Evolutionary conservation across 2,797 vertebrate species (phyloP), one percentile per base, ranked within the genome.

Genomic region (Nasua narica): DNA sequence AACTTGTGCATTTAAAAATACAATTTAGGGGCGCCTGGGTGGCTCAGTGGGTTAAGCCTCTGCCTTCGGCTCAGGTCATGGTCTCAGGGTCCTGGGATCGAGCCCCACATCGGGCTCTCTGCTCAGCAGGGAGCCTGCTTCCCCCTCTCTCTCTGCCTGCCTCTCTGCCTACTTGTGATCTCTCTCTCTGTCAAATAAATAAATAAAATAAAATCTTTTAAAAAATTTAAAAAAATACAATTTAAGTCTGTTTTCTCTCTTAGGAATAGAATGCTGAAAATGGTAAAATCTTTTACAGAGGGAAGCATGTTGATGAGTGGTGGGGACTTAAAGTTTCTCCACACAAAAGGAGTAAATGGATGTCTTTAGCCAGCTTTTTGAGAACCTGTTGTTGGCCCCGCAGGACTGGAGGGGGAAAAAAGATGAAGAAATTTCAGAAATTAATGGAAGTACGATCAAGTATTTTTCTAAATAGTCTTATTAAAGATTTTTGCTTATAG

Each of bases 281-380:
- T 69, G 58, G 21, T 93, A 40, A 94, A 83, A n/a, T 88, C 52
- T 93, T 90, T 91, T 67, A 67, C 11, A 52, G 56, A 89, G 84
- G 89, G 18, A 54, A 87, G n/a, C 16, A 4, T 86, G 37, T 82
- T 95, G 77, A 54, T 89, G 58, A 74, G 72, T 83, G 60, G 62
- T 76, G 91, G 65, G n/a, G 54, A 35, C 40, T 94, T 65, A 56
- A 77, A 82, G 56, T 92, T 95, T 91, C 70, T 91, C 50, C 52
- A 77, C 48, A 87, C 48, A 90, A 86, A 96, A 88, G 23, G 23
- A 83, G 65, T 83, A 83, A 91, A 79, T 81, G 58, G 32, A 60
- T 96, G 62, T 50, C n/a, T 89, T 96, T 79, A 78, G 8, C 21
- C 76, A 82, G 69, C 21, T 93, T 89, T 94, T 91, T 65, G 58